phyloP scores from a whole-genome alignment of 2,113 vertebrate species.

The Chaetodon auriga region DNA sequence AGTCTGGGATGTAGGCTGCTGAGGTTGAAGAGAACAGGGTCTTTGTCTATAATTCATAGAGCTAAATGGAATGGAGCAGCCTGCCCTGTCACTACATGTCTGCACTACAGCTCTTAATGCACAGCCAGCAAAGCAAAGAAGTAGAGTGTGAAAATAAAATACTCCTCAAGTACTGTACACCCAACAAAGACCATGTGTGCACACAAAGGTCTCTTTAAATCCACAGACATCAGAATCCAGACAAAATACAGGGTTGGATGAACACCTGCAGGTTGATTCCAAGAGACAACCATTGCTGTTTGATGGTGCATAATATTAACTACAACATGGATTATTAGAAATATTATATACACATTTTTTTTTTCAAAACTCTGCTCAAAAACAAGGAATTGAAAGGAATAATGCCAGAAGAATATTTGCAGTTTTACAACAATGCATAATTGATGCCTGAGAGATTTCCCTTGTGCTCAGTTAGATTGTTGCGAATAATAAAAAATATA shows the following conservation, averaged over 20 bases:
- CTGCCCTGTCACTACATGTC: constrained; percentile 64
- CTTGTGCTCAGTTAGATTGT: not conserved
- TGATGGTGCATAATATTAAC: not conserved
- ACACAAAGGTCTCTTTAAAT: constrained; percentile 38
- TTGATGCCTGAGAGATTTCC: not conserved
- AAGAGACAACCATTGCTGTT: not conserved
- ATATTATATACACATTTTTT: not conserved
- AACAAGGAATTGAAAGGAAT: not conserved
- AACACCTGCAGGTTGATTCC: constrained; percentile 13
- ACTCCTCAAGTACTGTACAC: constrained; percentile 43
- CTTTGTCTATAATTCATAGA: constrained; percentile 87
- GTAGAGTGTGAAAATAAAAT: constrained; percentile 63
- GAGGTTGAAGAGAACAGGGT: constrained; percentile 65
- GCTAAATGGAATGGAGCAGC: constrained; percentile 77
- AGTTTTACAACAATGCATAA: constrained; percentile 5
- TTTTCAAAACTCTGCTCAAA: not conserved
- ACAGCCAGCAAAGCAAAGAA: constrained; percentile 36
- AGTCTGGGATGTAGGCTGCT: constrained; percentile 51
- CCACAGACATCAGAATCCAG: constrained; percentile 36
- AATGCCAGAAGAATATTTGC: not conserved
- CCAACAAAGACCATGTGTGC: constrained; percentile 62
- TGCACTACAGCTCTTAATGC: constrained; percentile 52
- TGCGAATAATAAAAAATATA: not conserved
- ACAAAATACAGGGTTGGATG: constrained; percentile 11
- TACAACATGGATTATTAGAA: not conserved